Conservation (phyloP, 2,797 vertebrate genomes). For the Melanotaenia pygmaea region DNA sequence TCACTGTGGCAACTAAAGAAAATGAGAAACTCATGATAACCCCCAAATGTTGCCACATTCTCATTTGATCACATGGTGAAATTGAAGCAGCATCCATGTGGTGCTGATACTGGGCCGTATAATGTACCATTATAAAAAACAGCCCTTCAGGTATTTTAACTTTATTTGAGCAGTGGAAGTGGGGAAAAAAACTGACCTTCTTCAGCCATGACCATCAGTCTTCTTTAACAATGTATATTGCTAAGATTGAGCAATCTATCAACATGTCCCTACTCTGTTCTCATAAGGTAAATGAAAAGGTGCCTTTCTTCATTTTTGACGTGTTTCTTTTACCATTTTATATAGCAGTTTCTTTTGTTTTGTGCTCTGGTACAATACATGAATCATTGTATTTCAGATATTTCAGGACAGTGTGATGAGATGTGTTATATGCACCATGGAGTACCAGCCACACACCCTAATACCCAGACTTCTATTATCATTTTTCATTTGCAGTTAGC, state of each 20-base stretch:
- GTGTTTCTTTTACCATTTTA: not conserved
- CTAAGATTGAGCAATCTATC: slow-evolving; percentile 79
- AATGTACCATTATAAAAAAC: not conserved
- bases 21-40: not conserved
- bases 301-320: not conserved
- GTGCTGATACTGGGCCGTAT: not conserved
- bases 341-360: not conserved
- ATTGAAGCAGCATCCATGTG: not conserved
- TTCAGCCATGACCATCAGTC: slow-evolving; percentile 64
- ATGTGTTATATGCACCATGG: no score
- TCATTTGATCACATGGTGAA: not conserved
- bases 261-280: slow-evolving; percentile 58
- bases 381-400: not conserved
- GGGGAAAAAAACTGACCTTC: not conserved
- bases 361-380: not conserved
- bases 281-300: slow-evolving; percentile 38
- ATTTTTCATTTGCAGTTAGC: no score
- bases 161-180: not conserved
- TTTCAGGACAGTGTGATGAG: not conserved
- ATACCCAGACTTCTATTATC: no score
- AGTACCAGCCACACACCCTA: no score
- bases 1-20: not conserved
- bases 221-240: slow-evolving; percentile 77
- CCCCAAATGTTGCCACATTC: not conserved
- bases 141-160: not conserved